A percentile compares a stretch with the other conserved stretches of the same genome.
phyloP scores from a whole-genome alignment of 1,140 invertebrate species.

The Danaus melanippus region DNA sequence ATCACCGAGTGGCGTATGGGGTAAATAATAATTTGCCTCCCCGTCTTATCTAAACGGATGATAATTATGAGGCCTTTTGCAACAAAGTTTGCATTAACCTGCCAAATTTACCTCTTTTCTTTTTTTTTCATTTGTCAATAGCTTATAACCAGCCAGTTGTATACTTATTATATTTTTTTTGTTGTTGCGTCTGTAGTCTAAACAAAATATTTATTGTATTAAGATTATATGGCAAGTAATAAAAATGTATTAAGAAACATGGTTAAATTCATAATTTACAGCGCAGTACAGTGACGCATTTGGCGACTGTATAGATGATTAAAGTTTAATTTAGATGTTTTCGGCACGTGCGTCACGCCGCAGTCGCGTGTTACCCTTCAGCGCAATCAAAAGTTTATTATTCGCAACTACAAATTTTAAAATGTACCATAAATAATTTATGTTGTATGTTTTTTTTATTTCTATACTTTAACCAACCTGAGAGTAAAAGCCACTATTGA shows the following conservation, averaged over 20 bases:
- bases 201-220: constrained; percentile 1
- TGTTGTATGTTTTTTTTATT: too few species aligned
- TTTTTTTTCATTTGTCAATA: constrained; percentile 1
- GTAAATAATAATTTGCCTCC: constrained; percentile 68
- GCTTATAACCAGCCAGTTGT: too few species aligned
- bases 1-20: constrained; percentile 47
- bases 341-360: constrained; percentile 35
- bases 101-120: constrained; percentile 29
- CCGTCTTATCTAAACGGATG: constrained; percentile 43
- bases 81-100: constrained; percentile 40
- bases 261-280: too few species aligned
- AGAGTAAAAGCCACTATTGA: too few species aligned
- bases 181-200: not conserved
- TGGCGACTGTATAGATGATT: constrained; percentile 10
- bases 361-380: constrained; percentile 36
- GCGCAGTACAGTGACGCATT: not conserved
- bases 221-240: too few species aligned
- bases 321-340: constrained; percentile 30
- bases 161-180: not conserved
- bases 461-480: too few species aligned
- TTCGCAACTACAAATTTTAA: constrained; percentile 24
- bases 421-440: not conserved
- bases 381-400: constrained; percentile 26
- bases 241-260: too few species aligned
- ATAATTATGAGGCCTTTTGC: constrained; percentile 36